A percentile compares a stretch with the other conserved stretches of the same genome.
Evolutionary conservation across 2,888 invertebrate species (phyloP).

Genomic region (Caenorhabditis imperialis): DNA sequence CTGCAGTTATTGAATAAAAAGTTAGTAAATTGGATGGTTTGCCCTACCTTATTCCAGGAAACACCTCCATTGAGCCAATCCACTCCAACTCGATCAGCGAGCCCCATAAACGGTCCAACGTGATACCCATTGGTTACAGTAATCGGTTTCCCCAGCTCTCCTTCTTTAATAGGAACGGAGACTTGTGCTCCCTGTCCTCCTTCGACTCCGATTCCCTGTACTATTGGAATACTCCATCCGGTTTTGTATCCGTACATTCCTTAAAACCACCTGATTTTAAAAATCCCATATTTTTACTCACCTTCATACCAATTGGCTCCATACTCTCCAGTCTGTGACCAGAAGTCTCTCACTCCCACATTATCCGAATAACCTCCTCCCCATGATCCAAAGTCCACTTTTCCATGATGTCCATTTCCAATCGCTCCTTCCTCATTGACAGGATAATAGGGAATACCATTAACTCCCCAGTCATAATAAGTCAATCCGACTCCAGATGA

Average conservation of each 20-base stretch:
- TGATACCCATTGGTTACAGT: constrained; percentile 69
- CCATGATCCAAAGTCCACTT: constrained; percentile 72
- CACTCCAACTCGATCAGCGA: constrained; percentile 72
- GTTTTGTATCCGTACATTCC: constrained; percentile 71
- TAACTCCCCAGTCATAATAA: constrained; percentile 69
- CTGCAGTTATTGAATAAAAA: constrained; percentile 17
- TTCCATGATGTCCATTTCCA: constrained; percentile 72
- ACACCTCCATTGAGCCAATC: constrained; percentile 75
- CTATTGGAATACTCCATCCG: constrained; percentile 73
- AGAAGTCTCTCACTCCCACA: constrained; percentile 70
- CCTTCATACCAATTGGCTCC: constrained; percentile 74
- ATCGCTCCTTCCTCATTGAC: constrained; percentile 72
- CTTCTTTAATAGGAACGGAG: constrained; percentile 69
- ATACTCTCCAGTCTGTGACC: constrained; percentile 66
- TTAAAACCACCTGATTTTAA: constrained; percentile 4
- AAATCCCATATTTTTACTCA: constrained; percentile 3
- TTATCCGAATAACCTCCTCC: constrained; percentile 73
- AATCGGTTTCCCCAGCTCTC: constrained; percentile 69
- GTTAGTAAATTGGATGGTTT: neutral
- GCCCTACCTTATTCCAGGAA: constrained; percentile 58
- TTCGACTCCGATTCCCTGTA: constrained; percentile 68
- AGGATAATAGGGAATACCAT: constrained; percentile 73
- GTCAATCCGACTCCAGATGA: constrained; percentile 71
- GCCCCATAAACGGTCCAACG: constrained; percentile 72
- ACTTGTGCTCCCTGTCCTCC: constrained; percentile 69